These are phyloP conservation scores for Chaetura pelagica DNA, from an alignment of 2,113 vertebrate genomes.

Conservation along the genomic window DNA sequence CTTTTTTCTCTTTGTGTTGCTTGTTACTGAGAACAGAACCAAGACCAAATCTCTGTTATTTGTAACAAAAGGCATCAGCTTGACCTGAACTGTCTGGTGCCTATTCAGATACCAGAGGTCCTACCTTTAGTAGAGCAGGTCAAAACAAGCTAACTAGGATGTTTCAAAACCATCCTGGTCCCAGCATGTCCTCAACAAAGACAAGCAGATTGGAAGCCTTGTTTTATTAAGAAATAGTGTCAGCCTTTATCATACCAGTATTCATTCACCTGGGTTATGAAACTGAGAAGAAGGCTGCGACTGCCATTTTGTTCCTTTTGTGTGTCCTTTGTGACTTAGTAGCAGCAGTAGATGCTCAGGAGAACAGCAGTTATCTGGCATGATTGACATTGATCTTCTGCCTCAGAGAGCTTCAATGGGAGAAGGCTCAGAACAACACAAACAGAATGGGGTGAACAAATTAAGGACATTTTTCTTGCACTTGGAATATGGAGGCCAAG, in stretches of 20 bases:
- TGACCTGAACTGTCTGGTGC: neutral
- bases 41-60: neutral
- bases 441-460: neutral
- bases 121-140: neutral
- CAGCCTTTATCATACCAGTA: neutral
- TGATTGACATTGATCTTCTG: slow-evolving; percentile 37
- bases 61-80: neutral
- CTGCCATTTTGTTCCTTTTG: neutral
- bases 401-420: slow-evolving; percentile 1
- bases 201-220: neutral
- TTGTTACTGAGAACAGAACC: neutral
- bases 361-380: slow-evolving; percentile 25
- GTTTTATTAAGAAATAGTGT: neutral
- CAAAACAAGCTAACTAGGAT: neutral
- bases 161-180: neutral
- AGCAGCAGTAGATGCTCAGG: neutral
- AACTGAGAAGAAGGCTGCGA: rapidly evolving
- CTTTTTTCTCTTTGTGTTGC: neutral
- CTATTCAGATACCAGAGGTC: neutral
- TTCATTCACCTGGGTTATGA: neutral
- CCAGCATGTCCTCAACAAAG: neutral
- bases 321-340: neutral
- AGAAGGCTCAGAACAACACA: neutral
- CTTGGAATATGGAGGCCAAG: neutral
- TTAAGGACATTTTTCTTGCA: neutral